Conservation (phyloP, 2,797 vertebrate genomes). For the Hippocampus kuda region DNA sequence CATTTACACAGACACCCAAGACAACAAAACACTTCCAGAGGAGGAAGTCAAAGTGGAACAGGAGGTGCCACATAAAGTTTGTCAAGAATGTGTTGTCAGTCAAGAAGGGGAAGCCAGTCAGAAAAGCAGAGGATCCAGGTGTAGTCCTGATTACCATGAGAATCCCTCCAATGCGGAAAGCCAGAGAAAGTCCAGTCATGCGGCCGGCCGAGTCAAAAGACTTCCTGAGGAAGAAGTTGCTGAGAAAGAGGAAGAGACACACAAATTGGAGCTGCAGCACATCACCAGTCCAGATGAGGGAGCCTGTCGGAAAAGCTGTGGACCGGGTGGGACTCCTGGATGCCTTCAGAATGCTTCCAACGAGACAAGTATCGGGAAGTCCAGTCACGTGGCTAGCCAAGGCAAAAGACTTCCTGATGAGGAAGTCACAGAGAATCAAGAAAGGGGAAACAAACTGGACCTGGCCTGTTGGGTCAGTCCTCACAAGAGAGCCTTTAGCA, state of each 20-base stretch:
- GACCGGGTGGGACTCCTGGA: background rate
- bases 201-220: slow-evolving; percentile 35
- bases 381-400: background rate
- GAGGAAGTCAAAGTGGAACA: slow-evolving; percentile 38
- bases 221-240: slow-evolving; percentile 31
- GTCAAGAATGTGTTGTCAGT: background rate
- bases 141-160: background rate
- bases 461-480: too few species aligned
- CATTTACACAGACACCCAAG: background rate
- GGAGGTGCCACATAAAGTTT: slow-evolving; percentile 50
- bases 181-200: slow-evolving; percentile 48
- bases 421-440: slow-evolving; percentile 44
- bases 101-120: background rate
- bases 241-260: background rate
- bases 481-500: background rate
- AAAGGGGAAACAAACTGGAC: slow-evolving; percentile 10
- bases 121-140: background rate
- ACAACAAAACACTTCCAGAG: background rate
- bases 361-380: background rate
- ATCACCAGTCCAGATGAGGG: background rate
- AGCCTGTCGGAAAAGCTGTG: background rate
- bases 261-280: background rate
- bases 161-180: slow-evolving; percentile 5
- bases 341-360: background rate
- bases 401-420: background rate